Percentiles rank a stretch among this genome's conserved stretches.
These are phyloP conservation scores for Eupithecia pulchellata DNA, from an alignment of 2,888 invertebrate species.

Conservation along the genomic window DNA sequence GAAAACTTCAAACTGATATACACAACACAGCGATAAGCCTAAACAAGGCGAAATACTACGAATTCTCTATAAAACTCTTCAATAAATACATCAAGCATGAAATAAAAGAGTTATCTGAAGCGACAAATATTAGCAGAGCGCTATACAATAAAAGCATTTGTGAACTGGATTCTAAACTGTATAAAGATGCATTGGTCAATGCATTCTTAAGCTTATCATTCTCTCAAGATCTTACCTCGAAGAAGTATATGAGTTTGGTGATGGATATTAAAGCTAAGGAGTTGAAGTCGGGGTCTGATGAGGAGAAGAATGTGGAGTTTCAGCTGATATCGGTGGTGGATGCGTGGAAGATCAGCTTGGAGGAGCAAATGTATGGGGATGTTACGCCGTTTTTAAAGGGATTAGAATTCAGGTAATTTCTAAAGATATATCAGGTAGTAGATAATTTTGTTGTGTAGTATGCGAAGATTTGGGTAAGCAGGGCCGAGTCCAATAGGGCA, in stretches of 20 bases:
- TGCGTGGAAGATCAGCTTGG: conserved; percentile 52
- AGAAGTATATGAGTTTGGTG: conserved; percentile 73
- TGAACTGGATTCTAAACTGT: conserved; percentile 64
- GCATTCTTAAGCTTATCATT: conserved; percentile 70
- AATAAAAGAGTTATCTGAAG: conserved; percentile 40
- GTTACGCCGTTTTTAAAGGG: conserved; percentile 57
- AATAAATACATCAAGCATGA: conserved; percentile 67
- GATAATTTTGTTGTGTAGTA: no score
- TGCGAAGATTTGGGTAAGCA: no score
- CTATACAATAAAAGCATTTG: conserved; percentile 78
- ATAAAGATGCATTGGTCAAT: conserved; percentile 61
- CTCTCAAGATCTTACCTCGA: conserved; percentile 54
- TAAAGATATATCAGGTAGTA: no score
- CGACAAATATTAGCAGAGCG: conserved; percentile 68
- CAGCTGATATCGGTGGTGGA: conserved; percentile 62
- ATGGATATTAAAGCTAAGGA: conserved; percentile 75
- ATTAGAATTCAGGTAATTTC: conserved; percentile 67
- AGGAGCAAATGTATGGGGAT: conserved; percentile 59
- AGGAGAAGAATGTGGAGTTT: conserved; percentile 47
- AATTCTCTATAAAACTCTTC: conserved; percentile 68
- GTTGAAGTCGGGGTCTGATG: conserved; percentile 49
- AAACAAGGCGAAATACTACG: conserved; percentile 62
- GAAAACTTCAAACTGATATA: conserved; percentile 69
- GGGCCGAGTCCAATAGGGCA: no score
- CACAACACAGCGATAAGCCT: conserved; percentile 72